These are phyloP conservation scores for Alloplasta piceator DNA, from an alignment of 2,888 invertebrate species.

Conservation along the genomic window DNA sequence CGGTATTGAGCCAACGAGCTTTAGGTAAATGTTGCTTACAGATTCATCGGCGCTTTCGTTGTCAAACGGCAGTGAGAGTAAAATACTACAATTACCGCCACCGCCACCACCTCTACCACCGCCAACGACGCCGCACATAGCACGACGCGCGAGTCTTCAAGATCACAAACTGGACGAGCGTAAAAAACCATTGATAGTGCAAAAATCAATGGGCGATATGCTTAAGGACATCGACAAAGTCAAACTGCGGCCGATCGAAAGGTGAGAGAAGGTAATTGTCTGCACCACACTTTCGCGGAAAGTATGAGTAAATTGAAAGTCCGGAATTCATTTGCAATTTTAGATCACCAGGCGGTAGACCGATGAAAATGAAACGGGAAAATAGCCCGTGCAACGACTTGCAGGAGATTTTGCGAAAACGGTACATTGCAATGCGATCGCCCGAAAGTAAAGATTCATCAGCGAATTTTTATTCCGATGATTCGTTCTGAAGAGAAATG, in stretches of 20 bases:
- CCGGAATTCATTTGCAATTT: constrained; percentile 19
- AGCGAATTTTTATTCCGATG: constrained; percentile 74
- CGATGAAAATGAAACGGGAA: constrained; percentile 77
- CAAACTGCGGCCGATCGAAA: constrained; percentile 78
- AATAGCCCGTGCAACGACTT: constrained; percentile 82
- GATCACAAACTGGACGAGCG: constrained; percentile 78
- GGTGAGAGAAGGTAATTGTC: constrained; percentile 67
- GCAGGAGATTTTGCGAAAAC: constrained; percentile 80
- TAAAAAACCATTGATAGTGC: constrained; percentile 75
- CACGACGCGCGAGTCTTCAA: constrained; percentile 81
- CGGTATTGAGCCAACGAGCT: too few relatives aligned
- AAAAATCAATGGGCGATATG: constrained; percentile 80
- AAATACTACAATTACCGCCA: constrained; percentile 66
- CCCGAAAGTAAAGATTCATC: constrained; percentile 79
- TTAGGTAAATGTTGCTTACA: constrained; percentile 36
- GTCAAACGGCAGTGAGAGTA: constrained; percentile 67
- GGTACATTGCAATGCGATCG: constrained; percentile 79
- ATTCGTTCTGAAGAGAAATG: constrained; percentile 73
- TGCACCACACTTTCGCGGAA: constrained; percentile 1
- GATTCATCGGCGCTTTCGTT: constrained; percentile 73
- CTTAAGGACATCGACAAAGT: constrained; percentile 79
- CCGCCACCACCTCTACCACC: constrained; percentile 79
- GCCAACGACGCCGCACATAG: constrained; percentile 81
- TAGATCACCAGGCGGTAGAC: constrained; percentile 80
- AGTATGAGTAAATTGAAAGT: not conserved